Conservation (phyloP, 2,888 invertebrate genomes). For the Pollenia labialis region DNA sequence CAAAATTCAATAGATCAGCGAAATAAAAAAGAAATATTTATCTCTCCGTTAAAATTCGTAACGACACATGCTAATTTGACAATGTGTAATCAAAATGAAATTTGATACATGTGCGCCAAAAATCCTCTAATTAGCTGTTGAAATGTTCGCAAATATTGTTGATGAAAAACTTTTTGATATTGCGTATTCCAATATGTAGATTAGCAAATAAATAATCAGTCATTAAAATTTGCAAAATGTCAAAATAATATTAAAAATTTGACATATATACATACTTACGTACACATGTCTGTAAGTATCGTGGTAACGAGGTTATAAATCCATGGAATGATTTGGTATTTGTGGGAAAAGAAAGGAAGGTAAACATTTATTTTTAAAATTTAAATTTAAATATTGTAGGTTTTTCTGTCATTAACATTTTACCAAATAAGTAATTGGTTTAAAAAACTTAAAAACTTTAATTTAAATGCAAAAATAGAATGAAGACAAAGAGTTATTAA, state of each 20-base stretch:
- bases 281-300: too few relatives aligned
- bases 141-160: slow-evolving; percentile 4
- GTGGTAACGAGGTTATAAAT: not conserved
- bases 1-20: not conserved
- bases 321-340: not conserved
- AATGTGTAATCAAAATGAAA: slow-evolving; percentile 10
- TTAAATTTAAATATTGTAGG: too few relatives aligned
- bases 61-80: slow-evolving; percentile 8
- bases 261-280: not conserved
- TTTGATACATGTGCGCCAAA: not conserved
- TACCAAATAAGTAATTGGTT: too few relatives aligned
- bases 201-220: slow-evolving; percentile 35
- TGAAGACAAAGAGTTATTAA: too few relatives aligned
- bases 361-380: not conserved
- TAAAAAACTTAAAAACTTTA: too few relatives aligned
- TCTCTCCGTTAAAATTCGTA: not conserved
- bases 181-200: not conserved
- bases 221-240: slow-evolving; percentile 16
- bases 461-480: too few relatives aligned
- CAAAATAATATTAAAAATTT: not conserved
- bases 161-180: slow-evolving; percentile 5
- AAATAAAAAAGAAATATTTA: slow-evolving; percentile 5
- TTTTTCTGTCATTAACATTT: too few relatives aligned
- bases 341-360: not conserved
- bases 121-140: slow-evolving; percentile 34